A percentile compares a stretch with the other conserved stretches of the same genome.
phyloP scores from a whole-genome alignment of 2,797 vertebrate species.

The Columba guinea region DNA sequence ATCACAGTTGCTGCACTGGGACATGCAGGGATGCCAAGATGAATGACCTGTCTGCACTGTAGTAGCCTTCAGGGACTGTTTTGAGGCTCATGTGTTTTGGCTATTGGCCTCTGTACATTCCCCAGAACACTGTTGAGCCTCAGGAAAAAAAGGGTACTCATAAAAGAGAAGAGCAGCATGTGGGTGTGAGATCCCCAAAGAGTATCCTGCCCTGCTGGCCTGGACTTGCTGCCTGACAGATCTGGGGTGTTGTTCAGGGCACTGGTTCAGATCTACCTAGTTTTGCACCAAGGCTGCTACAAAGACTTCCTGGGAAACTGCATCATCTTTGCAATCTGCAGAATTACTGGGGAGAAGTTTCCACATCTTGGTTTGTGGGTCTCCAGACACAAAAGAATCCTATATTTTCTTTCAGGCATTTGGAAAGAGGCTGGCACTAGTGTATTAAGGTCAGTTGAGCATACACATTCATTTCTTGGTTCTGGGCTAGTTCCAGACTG shows the following conservation, averaged over 20 bases:
- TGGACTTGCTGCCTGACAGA: background rate
- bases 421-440: background rate
- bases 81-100: background rate
- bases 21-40: background rate
- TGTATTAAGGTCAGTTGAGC: background rate
- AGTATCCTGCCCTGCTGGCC: background rate
- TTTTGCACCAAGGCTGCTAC: background rate
- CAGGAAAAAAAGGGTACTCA: background rate
- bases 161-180: background rate
- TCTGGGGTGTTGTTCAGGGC: background rate
- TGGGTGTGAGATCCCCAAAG: rapidly evolving
- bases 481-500: background rate
- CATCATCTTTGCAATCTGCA: background rate
- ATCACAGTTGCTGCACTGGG: background rate
- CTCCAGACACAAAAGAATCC: background rate
- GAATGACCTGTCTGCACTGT: background rate
- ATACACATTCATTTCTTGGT: background rate
- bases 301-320: background rate
- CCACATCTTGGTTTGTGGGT: background rate
- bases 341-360: background rate
- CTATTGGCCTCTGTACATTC: background rate
- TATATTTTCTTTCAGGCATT: background rate
- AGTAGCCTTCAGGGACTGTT: background rate
- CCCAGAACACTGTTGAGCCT: background rate
- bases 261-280: background rate